A percentile compares a stretch with the other conserved stretches of the same genome.
Conservation (phyloP, 2,113 vertebrate species). For the Rhynchopsitta pachyrhyncha region DNA sequence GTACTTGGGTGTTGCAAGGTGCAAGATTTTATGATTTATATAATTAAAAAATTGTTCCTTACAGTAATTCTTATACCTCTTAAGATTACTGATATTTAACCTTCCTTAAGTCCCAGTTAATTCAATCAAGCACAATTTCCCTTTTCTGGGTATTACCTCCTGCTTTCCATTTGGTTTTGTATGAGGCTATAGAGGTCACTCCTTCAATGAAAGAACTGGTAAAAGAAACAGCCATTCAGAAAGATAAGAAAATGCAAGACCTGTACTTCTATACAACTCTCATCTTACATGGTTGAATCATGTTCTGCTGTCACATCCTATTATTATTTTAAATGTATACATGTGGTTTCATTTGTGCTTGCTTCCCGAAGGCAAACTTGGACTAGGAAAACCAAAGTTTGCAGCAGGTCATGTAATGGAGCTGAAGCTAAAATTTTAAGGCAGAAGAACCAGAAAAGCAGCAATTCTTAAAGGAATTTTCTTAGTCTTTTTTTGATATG, state of each 20-base stretch:
- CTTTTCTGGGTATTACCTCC: neutral
- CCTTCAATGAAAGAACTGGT: neutral
- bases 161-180: neutral
- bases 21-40: neutral
- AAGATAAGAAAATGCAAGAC: neutral
- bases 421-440: neutral
- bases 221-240: neutral
- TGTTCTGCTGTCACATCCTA: neutral
- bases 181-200: neutral
- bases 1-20: neutral
- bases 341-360: neutral
- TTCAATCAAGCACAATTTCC: neutral
- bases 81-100: neutral
- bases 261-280: neutral
- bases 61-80: neutral
- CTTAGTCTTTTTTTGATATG: neutral
- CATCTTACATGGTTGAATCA: constrained; percentile 4
- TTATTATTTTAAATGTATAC: neutral
- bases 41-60: neutral
- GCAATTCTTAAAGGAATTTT: neutral
- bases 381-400: neutral
- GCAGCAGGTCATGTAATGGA: neutral
- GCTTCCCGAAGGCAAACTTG: neutral
- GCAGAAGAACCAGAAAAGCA: neutral
- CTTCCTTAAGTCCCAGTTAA: neutral